phyloP scores from a whole-genome alignment of 2,797 vertebrate genomes.

The Cercopithecus diana region DNA sequence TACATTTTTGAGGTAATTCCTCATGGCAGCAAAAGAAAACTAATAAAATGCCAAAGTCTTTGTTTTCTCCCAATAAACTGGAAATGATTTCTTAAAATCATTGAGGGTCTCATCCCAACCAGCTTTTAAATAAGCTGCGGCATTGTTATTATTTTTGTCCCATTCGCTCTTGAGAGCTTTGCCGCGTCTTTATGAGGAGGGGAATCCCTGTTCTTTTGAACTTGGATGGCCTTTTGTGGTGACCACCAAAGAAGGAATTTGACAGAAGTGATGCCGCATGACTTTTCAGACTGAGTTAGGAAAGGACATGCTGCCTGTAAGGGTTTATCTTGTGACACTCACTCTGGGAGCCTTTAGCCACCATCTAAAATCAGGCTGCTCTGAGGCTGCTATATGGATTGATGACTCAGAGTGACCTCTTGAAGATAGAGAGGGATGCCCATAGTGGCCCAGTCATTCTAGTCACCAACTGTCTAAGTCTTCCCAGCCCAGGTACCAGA shows the following conservation, averaged over 20 bases:
- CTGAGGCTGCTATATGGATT: background rate
- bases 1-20: background rate
- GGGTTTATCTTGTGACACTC: background rate
- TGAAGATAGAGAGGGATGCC: background rate
- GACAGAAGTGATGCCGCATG: background rate
- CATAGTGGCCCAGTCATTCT: background rate
- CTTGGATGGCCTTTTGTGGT: background rate
- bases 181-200: background rate
- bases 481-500: background rate
- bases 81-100: background rate
- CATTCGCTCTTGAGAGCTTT: background rate
- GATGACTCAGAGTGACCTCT: background rate
- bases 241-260: background rate
- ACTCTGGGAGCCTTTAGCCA: background rate
- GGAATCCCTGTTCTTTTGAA: background rate
- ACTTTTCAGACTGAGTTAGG: background rate
- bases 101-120: background rate
- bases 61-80: slow-evolving; percentile 1
- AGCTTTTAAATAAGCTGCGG: background rate
- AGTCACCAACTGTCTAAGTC: background rate
- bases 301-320: background rate
- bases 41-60: background rate
- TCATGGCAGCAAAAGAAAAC: background rate
- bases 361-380: background rate
- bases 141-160: too few relatives aligned